Base-by-base conservation (phyloP, 2,797 vertebrate species). In the Epinephelus awoara region DNA sequence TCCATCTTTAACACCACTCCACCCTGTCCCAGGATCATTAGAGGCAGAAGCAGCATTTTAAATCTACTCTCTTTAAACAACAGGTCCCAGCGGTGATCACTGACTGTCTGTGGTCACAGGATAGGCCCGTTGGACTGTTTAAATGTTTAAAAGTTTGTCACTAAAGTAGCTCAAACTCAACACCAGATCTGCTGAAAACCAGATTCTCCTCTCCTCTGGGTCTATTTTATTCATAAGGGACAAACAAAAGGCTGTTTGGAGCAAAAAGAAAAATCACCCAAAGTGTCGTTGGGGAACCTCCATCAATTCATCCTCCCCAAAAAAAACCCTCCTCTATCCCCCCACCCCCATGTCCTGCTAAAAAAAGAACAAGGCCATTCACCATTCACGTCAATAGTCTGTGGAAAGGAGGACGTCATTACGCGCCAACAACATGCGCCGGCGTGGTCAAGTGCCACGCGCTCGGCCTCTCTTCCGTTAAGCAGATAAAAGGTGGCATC, bases 401-500 rank as follows among this genome's bases (percentile, higher is more conserved):
- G 78, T 56, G 64, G 72, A 29, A 29, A 42, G 69, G 74, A 80
- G 58, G 81, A 84, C 80, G 79, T 83, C 84, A 67, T 68, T 69
- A 80, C 67, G 68, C 71, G 75, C 52, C 87, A 77, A 57, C 79
- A 55, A 68, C 80, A 42, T 57, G 79, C 79, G 42, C 40, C 50
- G 18, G 0, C 14, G 81, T 52, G 83, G 87, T 91, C 84, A 84
- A 90, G 91, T 91, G 91, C 89, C 91, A 92, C 89, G 91, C 87
- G 92, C 84, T 82, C 74, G 6, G 81, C 81, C 89, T 80, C 88
- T 93, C 90, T 90, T 90, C 91, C 89, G 87, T 93, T 91, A 87
- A 85, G 87, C 86, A 80, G 77, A 92, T 92, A 92, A 94, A 94
- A 92, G 91, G 85, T 83, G 88, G 89, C 95, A 95, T 95, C 94